Evolutionary conservation across 2,113 vertebrate genomes (phyloP), one percentile per base, ranked within the genome.

Genomic region (Thomomys bottae): DNA sequence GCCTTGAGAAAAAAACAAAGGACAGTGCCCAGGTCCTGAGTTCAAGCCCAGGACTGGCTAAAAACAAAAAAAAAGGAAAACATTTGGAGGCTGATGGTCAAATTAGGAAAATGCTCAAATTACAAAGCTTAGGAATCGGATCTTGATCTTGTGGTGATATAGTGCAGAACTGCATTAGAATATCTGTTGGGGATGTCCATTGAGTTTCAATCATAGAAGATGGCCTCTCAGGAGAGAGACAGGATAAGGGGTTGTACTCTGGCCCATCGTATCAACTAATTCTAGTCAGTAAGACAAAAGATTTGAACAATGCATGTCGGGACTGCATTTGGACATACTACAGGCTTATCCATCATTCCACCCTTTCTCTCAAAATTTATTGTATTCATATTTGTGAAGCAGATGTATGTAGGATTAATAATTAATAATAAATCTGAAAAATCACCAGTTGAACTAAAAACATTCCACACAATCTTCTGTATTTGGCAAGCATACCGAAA

Each of bases 201-300:
- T n/a, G 70, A 88, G 21, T 30, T 72, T 36, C 84, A 14, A 36
- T n/a, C 5, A 1, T n/a, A 34, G 2, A 36, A 4, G 17, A 67
- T 10, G 20, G 21, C 32, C 9, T 24, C 5, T 20, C 15, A 2
- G 1, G 28, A 84, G 21, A 28, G 6, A 54, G 10, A 32, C 11
- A 30, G 7, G 3, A 9, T 0, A 61, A 57, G 23, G 7, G 8
- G 0, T 5, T 20, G 34, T 2, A 14, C 20, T 1, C 34, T 59
- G 70, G 21, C 5, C 0, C 24, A 1, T 34, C 32, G 23, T 8
- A 26, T 42, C 61, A 73, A 14, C 45, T 78, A 17, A 6, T 38
- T 77, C 17, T 30, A 2, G 45, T 40, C 68, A 14, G 2, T 0
- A 6, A 24, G 40, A 12, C 21, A 49, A 70, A 24, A 40, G 4